Conservation (phyloP, 2,888 invertebrate genomes). For the Pyrrhosoma nymphula region DNA sequence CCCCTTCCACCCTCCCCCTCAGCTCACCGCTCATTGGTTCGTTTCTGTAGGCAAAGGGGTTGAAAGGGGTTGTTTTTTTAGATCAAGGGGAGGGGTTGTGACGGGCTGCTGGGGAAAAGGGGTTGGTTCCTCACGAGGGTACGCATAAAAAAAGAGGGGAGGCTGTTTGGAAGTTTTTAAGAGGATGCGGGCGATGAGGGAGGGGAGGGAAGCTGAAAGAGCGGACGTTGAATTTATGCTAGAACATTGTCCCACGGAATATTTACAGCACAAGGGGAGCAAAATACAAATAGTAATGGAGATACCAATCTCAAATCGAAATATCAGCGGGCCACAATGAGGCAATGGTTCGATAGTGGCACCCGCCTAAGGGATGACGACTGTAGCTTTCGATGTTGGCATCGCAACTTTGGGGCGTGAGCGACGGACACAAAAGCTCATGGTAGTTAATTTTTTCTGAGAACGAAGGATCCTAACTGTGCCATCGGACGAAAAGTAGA, state of each 20-base stretch:
- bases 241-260: conserved; percentile 6
- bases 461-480: not conserved
- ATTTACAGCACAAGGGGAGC: not conserved
- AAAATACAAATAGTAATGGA: conserved; percentile 24
- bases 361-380: not conserved
- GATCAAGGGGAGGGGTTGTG: not conserved
- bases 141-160: not conserved
- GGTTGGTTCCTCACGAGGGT: not conserved
- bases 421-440: not conserved
- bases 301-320: not conserved
- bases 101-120: not conserved
- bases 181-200: not conserved
- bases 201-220: not conserved
- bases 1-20: not conserved
- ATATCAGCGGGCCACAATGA: not conserved
- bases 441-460: not conserved
- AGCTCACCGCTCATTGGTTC: conserved; percentile 51
- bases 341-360: not conserved
- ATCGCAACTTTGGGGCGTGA: not conserved
- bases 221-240: not conserved
- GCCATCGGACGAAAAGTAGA: not conserved
- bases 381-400: not conserved
- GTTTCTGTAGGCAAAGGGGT: conserved; percentile 49
- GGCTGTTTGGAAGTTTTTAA: conserved; percentile 40
- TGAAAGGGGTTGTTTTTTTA: conserved; percentile 14